Conservation (phyloP, 1,140 invertebrate genomes). For the Drosophila varians region DNA sequence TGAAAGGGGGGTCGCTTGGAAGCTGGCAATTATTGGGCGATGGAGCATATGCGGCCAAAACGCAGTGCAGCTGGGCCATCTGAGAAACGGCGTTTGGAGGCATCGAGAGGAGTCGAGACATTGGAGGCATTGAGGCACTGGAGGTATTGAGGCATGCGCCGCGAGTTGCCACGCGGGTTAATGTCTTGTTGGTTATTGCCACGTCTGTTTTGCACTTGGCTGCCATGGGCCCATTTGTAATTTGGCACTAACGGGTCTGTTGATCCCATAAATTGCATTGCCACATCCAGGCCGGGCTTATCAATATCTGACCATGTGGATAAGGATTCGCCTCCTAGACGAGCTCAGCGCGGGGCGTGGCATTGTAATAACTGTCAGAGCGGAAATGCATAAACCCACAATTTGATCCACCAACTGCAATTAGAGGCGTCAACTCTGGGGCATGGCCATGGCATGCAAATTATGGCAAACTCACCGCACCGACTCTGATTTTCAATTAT, state of each 20-base stretch:
- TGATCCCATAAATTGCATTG: slow-evolving; percentile 75
- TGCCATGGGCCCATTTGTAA: slow-evolving; percentile 71
- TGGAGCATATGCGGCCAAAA: slow-evolving; percentile 60
- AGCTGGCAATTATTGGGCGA: slow-evolving; percentile 62
- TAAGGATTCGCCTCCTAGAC: slow-evolving; percentile 18
- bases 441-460: slow-evolving; percentile 55
- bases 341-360: slow-evolving; percentile 63
- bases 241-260: slow-evolving; percentile 79
- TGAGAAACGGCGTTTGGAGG: slow-evolving; percentile 45
- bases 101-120: slow-evolving; percentile 26
- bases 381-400: slow-evolving; percentile 61
- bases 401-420: slow-evolving; percentile 51
- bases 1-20: background rate
- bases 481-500: slow-evolving; percentile 29
- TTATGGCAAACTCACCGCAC: slow-evolving; percentile 18
- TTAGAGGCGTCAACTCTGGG: slow-evolving; percentile 44
- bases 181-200: slow-evolving; percentile 81
- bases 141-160: slow-evolving; percentile 39
- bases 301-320: slow-evolving; percentile 34
- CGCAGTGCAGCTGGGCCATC: slow-evolving; percentile 48
- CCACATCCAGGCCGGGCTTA: slow-evolving; percentile 38
- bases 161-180: slow-evolving; percentile 62
- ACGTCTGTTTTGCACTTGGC: slow-evolving; percentile 63
- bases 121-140: slow-evolving; percentile 2
- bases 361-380: slow-evolving; percentile 69